Conservation (phyloP, 2,888 invertebrate species). For the Macrosoma leucophasiata region DNA sequence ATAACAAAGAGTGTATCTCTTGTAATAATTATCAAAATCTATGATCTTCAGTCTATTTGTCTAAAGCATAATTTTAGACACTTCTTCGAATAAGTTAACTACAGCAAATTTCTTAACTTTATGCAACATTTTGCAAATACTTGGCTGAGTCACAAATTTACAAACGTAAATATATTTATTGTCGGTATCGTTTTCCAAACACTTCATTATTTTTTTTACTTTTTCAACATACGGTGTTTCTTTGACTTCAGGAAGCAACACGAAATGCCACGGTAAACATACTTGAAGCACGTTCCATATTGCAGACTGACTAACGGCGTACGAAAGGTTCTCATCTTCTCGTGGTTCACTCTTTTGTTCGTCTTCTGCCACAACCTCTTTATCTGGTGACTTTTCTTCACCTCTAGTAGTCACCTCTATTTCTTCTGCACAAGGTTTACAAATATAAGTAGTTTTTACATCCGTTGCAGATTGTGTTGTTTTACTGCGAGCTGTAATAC, state of each 20-base stretch:
- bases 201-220: constrained; percentile 39
- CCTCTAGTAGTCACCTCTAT: constrained; percentile 24
- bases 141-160: constrained; percentile 49
- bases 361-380: constrained; percentile 41
- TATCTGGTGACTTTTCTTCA: constrained; percentile 38
- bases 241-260: constrained; percentile 42
- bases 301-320: constrained; percentile 49
- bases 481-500: constrained; percentile 31
- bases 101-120: constrained; percentile 56
- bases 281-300: constrained; percentile 59
- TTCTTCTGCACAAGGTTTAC: constrained; percentile 50
- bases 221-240: constrained; percentile 43
- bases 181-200: constrained; percentile 49
- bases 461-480: constrained; percentile 40
- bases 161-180: constrained; percentile 55
- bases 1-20: too few relatives aligned
- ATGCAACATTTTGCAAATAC: constrained; percentile 49
- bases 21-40: too few relatives aligned
- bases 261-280: constrained; percentile 62
- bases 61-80: constrained; percentile 39
- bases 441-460: constrained; percentile 49
- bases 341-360: constrained; percentile 38
- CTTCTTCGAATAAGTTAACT: constrained; percentile 43
- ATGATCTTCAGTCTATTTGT: too few relatives aligned
- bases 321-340: constrained; percentile 43